These are phyloP conservation scores for Xestia xanthographa DNA, from an alignment of 2,888 invertebrate genomes.

Conservation along the genomic window DNA sequence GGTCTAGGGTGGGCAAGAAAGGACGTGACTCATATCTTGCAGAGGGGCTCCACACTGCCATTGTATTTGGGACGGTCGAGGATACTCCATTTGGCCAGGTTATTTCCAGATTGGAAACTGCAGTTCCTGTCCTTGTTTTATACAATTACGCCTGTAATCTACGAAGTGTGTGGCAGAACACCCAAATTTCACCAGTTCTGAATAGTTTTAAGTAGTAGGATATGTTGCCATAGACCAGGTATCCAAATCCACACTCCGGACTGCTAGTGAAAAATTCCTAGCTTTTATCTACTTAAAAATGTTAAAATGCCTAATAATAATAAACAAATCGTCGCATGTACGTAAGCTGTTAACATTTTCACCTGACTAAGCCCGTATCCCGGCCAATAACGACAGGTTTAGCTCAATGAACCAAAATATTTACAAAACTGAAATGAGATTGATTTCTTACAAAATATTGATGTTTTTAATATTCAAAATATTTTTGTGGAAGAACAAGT, in stretches of 20 bases:
- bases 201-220: not conserved
- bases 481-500: not conserved
- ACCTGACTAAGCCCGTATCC: constrained; percentile 6
- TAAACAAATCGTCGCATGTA: not conserved
- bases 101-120: not conserved
- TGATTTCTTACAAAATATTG: constrained; percentile 51
- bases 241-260: not conserved
- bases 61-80: too few relatives aligned
- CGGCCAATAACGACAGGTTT: constrained; percentile 43
- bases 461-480: constrained; percentile 28
- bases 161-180: not conserved
- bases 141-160: not conserved
- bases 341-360: constrained; percentile 2
- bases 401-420: constrained; percentile 50
- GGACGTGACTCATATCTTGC: not conserved
- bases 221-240: not conserved
- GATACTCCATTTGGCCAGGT: not conserved
- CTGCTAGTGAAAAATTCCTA: not conserved
- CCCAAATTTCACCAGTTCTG: not conserved
- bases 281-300: not conserved
- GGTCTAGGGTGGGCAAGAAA: not conserved
- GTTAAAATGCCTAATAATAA: not conserved
- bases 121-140: not conserved
- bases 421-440: constrained; percentile 35
- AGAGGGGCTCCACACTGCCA: not conserved